A percentile compares a stretch with the other conserved stretches of the same genome.
phyloP scores from a whole-genome alignment of 2,797 vertebrate species.

The Hoplostethus mediterraneus region DNA sequence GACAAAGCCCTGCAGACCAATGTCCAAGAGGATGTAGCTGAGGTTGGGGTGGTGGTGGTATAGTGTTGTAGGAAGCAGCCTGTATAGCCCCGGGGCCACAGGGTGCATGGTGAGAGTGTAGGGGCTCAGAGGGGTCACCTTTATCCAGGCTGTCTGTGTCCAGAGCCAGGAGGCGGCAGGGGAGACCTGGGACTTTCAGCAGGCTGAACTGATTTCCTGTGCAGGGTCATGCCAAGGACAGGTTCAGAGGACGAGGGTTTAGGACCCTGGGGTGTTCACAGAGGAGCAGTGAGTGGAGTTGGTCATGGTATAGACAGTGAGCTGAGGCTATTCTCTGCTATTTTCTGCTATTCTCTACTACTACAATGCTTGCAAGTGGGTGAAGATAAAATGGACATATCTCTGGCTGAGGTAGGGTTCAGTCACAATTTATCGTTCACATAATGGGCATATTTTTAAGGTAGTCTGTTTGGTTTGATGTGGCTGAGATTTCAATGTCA shows the following conservation, averaged over 20 bases:
- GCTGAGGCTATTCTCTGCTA: constrained; percentile 37
- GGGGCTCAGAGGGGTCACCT: constrained; percentile 71
- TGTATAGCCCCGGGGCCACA: constrained; percentile 51
- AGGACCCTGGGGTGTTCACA: constrained; percentile 65
- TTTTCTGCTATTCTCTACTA: constrained; percentile 24
- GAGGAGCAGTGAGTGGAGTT: constrained; percentile 40
- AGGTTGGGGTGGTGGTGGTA: constrained; percentile 29
- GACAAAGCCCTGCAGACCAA: constrained; percentile 53
- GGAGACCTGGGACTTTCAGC: constrained; percentile 72
- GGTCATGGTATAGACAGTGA: constrained; percentile 43
- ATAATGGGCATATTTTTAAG: constrained; percentile 14
- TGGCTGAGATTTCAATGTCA: constrained; percentile 22
- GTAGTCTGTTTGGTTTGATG: constrained; percentile 18
- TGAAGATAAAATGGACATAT: constrained; percentile 24
- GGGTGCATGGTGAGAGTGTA: constrained; percentile 66
- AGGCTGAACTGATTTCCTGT: constrained; percentile 89
- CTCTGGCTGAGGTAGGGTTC: constrained; percentile 10
- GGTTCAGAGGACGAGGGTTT: constrained; percentile 74
- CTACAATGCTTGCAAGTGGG: neutral
- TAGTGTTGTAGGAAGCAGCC: constrained; percentile 45
- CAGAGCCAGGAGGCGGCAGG: constrained; percentile 59
- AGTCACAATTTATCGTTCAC: constrained; percentile 1
- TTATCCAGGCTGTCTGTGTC: constrained; percentile 74
- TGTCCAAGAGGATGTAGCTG: constrained; percentile 66
- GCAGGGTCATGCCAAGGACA: constrained; percentile 86